Evolutionary conservation across 2,888 invertebrate species (phyloP), one percentile per base, ranked within the genome.

Genomic region (Leucophenga montana): DNA sequence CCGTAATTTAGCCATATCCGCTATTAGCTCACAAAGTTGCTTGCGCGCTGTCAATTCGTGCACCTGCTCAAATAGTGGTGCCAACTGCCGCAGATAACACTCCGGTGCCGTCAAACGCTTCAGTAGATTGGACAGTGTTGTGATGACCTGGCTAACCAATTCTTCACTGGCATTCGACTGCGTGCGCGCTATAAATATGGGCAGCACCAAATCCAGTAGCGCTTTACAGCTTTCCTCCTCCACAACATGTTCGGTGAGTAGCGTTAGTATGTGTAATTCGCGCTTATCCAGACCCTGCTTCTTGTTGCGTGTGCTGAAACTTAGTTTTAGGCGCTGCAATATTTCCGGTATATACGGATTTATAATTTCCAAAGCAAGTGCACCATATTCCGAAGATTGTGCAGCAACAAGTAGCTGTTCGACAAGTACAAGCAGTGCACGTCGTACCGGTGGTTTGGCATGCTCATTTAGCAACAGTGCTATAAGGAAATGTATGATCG

Each of bases 81-180:
- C 92, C 66, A 96, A 88, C 71, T 92, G 91, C 79, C 92, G 92
- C 14, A 95, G 88, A 86, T 95, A 95, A 18, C 88, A 86, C 69
- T 92, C 91, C 0, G 94, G 93, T 57, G 92, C 89, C 0, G 90
- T 86, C 6, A 95, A 92, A 73, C 93, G 92, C 69, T 91, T 91
- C 1, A 95, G 87, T n/a, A 97, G 90, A 89, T 96, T 95, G 1
- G 91, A 90, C 0, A 95, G 90, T 0, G 95, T 95, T 3, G 90
- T 92, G 0, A 97, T 89, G 18, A 95, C 90, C 81, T 94, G 92
- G 61, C 91, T 89, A 77, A 94, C 91, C 0, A 92, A 91, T 74
- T 95, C 94, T 82, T 95, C 94, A 0, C 91, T 91, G 76, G 91
- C 90, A 62, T 91, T 90, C 76, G 88, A 89, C 68, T 89, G 89